Evolutionary conservation across 2,113 vertebrate species (phyloP).

Genomic region (Athene noctua): DNA sequence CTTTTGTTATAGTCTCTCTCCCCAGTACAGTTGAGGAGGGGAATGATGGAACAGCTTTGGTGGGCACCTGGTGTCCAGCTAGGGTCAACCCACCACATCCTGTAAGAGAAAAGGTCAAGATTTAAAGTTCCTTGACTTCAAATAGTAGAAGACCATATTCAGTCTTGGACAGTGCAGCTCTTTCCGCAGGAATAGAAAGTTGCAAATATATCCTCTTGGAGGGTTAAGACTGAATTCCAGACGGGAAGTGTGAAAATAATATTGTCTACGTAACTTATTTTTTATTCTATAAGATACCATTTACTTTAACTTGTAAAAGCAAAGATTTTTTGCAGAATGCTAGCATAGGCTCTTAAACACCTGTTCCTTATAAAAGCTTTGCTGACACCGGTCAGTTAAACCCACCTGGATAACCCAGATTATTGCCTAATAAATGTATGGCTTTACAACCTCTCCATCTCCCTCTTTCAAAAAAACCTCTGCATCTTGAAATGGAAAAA

Average conservation of each 20-base stretch:
- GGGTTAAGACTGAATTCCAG: background rate
- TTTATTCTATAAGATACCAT: background rate
- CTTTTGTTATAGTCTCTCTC: too few relatives aligned
- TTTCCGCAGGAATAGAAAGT: background rate
- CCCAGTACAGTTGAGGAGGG: too few relatives aligned
- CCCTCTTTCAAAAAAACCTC: background rate
- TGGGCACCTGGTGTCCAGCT: too few relatives aligned
- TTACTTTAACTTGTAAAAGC: background rate
- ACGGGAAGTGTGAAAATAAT: background rate
- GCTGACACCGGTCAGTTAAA: background rate
- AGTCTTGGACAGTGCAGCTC: background rate
- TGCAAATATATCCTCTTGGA: background rate
- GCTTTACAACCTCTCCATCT: background rate
- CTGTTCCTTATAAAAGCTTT: background rate
- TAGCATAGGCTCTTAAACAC: background rate
- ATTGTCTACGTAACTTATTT: background rate
- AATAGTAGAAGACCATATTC: background rate
- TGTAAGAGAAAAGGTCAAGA: background rate
- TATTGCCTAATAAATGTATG: background rate
- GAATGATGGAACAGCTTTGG: too few relatives aligned
- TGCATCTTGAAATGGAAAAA: background rate
- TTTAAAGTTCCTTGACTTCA: background rate
- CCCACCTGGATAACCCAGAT: background rate
- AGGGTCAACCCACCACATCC: too few relatives aligned
- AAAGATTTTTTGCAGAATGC: background rate